phyloP scores from a whole-genome alignment of 1,140 invertebrate genomes.

The Aphis craccivora region DNA sequence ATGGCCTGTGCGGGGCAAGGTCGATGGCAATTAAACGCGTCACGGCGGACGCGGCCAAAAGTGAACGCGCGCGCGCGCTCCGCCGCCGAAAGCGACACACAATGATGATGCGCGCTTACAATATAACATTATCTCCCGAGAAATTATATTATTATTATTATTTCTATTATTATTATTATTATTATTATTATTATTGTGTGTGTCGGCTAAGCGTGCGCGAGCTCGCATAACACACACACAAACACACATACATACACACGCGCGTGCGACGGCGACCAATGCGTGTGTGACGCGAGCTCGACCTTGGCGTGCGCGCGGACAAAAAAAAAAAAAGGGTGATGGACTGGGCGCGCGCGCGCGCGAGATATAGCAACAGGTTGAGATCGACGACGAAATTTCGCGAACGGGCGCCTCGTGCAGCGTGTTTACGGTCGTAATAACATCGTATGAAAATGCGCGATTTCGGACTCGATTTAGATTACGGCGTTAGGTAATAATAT shows the following conservation, averaged over 20 bases:
- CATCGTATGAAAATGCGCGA: not conserved
- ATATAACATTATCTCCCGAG: slow-evolving; percentile 27
- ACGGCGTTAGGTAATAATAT: too few relatives aligned
- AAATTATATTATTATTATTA: not conserved
- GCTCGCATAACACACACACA: not conserved
- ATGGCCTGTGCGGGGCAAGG: not conserved
- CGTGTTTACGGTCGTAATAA: not conserved
- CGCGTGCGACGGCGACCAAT: not conserved
- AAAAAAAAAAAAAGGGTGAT: slow-evolving; percentile 28
- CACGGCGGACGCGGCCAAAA: slow-evolving; percentile 31
- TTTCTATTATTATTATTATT: not conserved
- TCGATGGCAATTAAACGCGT: slow-evolving; percentile 51
- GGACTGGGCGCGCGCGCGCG: not conserved
- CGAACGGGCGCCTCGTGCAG: not conserved
- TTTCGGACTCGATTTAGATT: too few relatives aligned
- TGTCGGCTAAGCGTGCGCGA: not conserved
- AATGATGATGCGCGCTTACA: not conserved
- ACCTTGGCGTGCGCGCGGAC: not conserved
- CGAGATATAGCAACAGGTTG: not conserved
- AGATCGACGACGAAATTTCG: not conserved
- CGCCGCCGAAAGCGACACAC: slow-evolving; percentile 45
- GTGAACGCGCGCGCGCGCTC: not conserved
- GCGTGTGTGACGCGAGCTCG: not conserved
- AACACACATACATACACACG: not conserved
- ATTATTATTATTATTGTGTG: not conserved